Evolutionary conservation across 2,888 invertebrate species (phyloP), one percentile per base, ranked within the genome.

Genomic region (Schrankia costaestrigalis): DNA sequence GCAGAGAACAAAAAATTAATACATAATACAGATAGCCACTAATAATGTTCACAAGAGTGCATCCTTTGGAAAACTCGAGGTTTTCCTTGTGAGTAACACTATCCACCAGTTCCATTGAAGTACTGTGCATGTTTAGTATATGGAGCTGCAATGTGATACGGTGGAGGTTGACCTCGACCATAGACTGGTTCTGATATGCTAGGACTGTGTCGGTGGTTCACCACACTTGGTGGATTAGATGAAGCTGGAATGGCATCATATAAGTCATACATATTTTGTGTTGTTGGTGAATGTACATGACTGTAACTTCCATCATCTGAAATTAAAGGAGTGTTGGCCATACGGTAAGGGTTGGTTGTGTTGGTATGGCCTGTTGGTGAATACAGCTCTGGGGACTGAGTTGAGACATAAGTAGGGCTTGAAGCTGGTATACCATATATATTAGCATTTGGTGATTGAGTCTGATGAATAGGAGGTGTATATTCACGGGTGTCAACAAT

Each of bases 91-190:
- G 48, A 52, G 24, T 49, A 56, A 56, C 69, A 75, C 71, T 86
- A 87, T 81, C 86, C 86, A 52, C 87, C 86, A 26, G 85, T 82
- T 30, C 87, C 87, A 64, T 90, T 89, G 57, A 91, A 92, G 63
- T 90, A 90, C 66, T 91, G 90, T 47, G 93, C 93, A 64, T 94
- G 94, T 86, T 94, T 94, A 8, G 95, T 95, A 65, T 93, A 94
- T 2, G 92, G 93, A 12, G 95, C 94, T 14, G 95, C 95, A 63
- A 95, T 93, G 62, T 95, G 94, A 79, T 95, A 95, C 1, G 95
- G 95, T 1, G 95, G 95, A 9, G 95, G 95, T 60, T 91, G 86
- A 26, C 79, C 80, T 41, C 88, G 69, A 22, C 69, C 66, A 41
- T 85, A 83, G 29, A 76, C 69, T 31, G 79, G 69, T 46, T 83